Conservation (phyloP, 2,113 vertebrate species). For the Tichodroma muraria region DNA sequence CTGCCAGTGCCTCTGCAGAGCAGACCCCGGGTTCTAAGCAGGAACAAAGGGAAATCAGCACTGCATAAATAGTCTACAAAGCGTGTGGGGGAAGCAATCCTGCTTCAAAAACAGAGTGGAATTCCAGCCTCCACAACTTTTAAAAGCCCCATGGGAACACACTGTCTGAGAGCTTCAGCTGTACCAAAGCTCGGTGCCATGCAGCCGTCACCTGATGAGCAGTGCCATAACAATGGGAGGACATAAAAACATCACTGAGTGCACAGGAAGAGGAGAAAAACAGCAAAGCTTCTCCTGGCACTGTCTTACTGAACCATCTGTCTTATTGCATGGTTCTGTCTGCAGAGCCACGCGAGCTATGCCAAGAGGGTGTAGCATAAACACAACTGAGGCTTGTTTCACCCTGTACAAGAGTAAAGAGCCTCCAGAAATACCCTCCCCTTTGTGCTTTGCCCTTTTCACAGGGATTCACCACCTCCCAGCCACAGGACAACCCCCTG, state of each 20-base stretch:
- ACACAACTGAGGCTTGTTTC: constrained; percentile 42
- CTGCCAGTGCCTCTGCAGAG: neutral
- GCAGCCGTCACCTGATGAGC: constrained; percentile 27
- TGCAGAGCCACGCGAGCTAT: constrained; percentile 35
- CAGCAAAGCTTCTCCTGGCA: constrained; percentile 56
- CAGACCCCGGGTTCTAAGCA: neutral
- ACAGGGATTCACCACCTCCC: neutral
- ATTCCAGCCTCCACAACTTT: constrained; percentile 52
- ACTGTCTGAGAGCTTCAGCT: constrained; percentile 15
- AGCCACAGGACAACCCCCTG: neutral
- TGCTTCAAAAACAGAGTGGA: neutral
- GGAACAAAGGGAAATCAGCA: constrained; percentile 13
- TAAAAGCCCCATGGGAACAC: constrained; percentile 28
- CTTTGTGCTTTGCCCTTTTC: neutral
- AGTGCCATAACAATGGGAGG: neutral
- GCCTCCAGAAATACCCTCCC: neutral
- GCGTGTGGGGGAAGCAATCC: neutral
- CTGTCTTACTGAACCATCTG: constrained; percentile 37
- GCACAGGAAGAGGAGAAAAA: constrained; percentile 36
- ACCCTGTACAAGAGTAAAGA: neutral
- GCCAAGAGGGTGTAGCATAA: constrained; percentile 51
- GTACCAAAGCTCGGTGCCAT: neutral
- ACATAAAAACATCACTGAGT: neutral
- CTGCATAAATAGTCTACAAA: neutral
- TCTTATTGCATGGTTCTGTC: constrained; percentile 34